Conservation (phyloP, 2,113 vertebrate species). For the Elgaria multicarinata region DNA sequence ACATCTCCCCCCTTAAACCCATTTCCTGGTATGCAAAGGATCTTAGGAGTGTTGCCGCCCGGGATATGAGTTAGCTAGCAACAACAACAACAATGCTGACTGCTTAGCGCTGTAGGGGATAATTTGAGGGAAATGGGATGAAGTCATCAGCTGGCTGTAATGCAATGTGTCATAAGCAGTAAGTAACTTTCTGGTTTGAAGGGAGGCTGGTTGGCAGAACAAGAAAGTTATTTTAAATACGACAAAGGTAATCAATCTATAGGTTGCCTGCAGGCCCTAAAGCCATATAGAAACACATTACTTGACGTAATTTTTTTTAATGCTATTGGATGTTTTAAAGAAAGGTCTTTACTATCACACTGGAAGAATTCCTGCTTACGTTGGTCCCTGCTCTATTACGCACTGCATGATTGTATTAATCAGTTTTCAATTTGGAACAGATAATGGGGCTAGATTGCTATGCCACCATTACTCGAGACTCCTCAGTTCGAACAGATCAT, state of each 20-base stretch:
- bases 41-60: no score
- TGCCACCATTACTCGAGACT: not conserved
- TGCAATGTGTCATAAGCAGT: slow-evolving; percentile 58
- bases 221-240: slow-evolving; percentile 52
- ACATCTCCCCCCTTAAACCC: no score
- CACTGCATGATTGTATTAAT: slow-evolving; percentile 18
- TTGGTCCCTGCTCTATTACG: slow-evolving; percentile 27
- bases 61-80: no score
- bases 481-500: slow-evolving; percentile 11
- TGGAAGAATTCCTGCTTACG: slow-evolving; percentile 22
- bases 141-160: slow-evolving; percentile 63
- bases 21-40: no score
- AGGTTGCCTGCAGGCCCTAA: slow-evolving; percentile 49
- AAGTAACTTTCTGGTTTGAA: slow-evolving; percentile 58
- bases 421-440: slow-evolving; percentile 7
- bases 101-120: no score
- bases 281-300: slow-evolving; percentile 53
- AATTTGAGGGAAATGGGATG: no score
- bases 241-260: slow-evolving; percentile 60
- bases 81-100: no score
- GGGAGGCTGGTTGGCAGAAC: slow-evolving; percentile 50
- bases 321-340: not conserved
- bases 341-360: slow-evolving; percentile 26
- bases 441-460: not conserved
- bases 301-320: slow-evolving; percentile 21